A percentile compares a stretch with the other conserved stretches of the same genome.
Evolutionary conservation across 2,113 vertebrate species (phyloP).

Genomic region (Genyomyrus donnyi): DNA sequence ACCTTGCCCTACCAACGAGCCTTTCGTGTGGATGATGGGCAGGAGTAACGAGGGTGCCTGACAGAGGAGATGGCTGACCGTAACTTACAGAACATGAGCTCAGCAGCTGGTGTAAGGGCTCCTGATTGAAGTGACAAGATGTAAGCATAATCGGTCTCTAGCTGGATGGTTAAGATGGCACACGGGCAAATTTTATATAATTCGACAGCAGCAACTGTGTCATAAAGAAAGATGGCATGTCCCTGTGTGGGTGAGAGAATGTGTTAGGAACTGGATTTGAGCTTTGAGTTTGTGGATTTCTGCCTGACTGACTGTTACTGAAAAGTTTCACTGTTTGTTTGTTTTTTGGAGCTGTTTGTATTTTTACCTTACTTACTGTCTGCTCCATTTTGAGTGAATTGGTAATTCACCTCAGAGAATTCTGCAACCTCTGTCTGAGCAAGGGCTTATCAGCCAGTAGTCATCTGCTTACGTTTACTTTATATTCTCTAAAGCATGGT

Average conservation of each 20-base stretch:
- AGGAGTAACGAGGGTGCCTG: neutral
- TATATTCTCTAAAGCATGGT: neutral
- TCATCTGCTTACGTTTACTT: neutral
- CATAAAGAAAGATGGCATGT: neutral
- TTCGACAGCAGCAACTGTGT: neutral
- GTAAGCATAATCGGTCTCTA: neutral
- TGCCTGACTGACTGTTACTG: neutral
- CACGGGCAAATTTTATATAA: neutral
- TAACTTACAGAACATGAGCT: neutral
- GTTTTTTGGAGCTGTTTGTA: constrained; percentile 20
- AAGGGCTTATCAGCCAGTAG: neutral
- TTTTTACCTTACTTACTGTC: constrained; percentile 49
- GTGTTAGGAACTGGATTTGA: neutral
- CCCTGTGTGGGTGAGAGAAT: neutral
- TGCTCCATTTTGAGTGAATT: constrained; percentile 63
- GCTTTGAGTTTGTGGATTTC: neutral
- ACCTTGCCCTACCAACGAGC: neutral
- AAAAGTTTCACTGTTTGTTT: neutral
- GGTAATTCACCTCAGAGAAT: constrained; percentile 75
- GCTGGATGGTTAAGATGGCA: neutral
- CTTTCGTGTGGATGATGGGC: neutral
- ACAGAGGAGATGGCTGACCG: neutral
- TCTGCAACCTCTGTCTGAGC: constrained; percentile 63
- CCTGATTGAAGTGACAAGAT: neutral
- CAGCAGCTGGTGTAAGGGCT: neutral